phyloP scores from a whole-genome alignment of 1,140 invertebrate genomes.

The Anoplolepis gracilipes region DNA sequence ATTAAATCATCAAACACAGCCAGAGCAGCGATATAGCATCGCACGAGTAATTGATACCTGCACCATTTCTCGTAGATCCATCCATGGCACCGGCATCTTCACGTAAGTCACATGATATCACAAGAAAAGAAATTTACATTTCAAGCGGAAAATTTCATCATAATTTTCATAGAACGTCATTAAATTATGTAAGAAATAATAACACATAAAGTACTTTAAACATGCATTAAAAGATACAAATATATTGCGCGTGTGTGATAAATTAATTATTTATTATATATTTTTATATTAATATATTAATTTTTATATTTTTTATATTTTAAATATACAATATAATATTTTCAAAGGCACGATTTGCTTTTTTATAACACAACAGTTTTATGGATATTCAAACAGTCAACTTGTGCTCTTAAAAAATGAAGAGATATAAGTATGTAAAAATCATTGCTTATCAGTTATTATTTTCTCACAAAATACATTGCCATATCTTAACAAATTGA shows the following conservation, averaged over 20 bases:
- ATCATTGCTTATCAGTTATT: background rate
- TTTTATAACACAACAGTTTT: slow-evolving; percentile 3
- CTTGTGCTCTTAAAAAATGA: background rate
- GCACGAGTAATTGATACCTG: slow-evolving; percentile 71
- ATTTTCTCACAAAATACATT: background rate
- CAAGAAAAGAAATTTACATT: slow-evolving; percentile 11
- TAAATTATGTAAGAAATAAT: background rate
- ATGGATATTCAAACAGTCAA: background rate
- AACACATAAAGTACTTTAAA: background rate
- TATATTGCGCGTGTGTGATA: too few relatives aligned
- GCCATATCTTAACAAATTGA: background rate
- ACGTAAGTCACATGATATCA: slow-evolving; percentile 72
- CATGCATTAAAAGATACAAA: background rate
- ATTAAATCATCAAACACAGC: slow-evolving; percentile 42
- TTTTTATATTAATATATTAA: too few relatives aligned
- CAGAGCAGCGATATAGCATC: slow-evolving; percentile 29
- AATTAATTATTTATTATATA: too few relatives aligned
- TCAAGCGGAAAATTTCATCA: slow-evolving; percentile 26
- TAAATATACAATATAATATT: too few relatives aligned
- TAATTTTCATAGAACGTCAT: background rate
- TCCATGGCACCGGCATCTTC: slow-evolving; percentile 73
- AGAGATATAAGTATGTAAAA: background rate
- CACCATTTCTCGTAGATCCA: slow-evolving; percentile 81
- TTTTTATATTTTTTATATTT: too few relatives aligned
- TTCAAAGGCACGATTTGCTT: background rate